These are phyloP conservation scores for Dyspetes luteomarginatus DNA, from an alignment of 2,888 invertebrate genomes.

Conservation along the genomic window DNA sequence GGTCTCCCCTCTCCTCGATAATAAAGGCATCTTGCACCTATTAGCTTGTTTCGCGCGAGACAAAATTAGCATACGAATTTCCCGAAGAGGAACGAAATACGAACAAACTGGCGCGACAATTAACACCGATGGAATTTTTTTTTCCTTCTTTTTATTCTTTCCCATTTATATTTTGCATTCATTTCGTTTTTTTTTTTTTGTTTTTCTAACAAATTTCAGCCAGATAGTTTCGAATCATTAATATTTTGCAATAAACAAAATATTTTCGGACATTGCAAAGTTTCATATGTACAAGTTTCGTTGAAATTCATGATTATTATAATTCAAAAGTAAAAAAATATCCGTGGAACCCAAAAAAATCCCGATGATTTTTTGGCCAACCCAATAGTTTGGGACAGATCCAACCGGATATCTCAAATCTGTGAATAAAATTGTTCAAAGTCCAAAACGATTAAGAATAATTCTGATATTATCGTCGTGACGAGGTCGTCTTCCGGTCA, in stretches of 20 bases:
- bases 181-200: too few species aligned
- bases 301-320: too few species aligned
- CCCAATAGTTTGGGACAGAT: too few species aligned
- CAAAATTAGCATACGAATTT: conserved; percentile 19
- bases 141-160: conserved; percentile 11
- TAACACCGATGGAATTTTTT: conserved; percentile 9
- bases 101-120: neutral
- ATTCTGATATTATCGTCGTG: conserved; percentile 21
- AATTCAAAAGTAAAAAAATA: too few species aligned
- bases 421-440: neutral
- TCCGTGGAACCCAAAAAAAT: too few species aligned
- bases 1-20: neutral
- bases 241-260: too few species aligned
- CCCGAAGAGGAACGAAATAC: conserved; percentile 11
- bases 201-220: too few species aligned
- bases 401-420: neutral
- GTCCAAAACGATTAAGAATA: conserved; percentile 28
- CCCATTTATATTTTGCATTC: conserved; percentile 21
- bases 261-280: too few species aligned
- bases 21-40: conserved; percentile 24
- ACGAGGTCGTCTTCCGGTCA: conserved; percentile 58
- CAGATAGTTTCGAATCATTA: neutral
- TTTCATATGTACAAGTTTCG: too few species aligned
- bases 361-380: too few species aligned
- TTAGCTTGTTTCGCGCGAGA: conserved; percentile 1